These are phyloP conservation scores for Panurus biarmicus DNA, from an alignment of 2,113 vertebrate genomes.

Conservation along the genomic window DNA sequence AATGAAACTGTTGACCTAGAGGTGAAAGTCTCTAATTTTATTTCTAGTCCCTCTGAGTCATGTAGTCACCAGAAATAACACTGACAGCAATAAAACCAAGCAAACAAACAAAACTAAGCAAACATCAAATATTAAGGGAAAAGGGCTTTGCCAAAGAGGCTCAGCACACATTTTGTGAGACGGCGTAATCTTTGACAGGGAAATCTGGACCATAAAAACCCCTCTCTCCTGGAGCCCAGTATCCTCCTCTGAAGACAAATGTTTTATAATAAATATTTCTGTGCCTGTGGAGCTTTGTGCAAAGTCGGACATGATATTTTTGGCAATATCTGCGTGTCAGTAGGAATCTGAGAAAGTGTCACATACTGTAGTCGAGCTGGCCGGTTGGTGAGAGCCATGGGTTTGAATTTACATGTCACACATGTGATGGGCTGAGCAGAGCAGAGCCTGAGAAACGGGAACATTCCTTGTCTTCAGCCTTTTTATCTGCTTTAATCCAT, in stretches of 20 bases:
- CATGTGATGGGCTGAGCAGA: background rate
- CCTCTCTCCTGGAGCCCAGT: background rate
- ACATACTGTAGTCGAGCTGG: background rate
- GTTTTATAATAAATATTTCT: conserved; percentile 26
- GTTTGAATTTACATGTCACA: background rate
- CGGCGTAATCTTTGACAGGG: background rate
- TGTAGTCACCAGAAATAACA: conserved; percentile 63
- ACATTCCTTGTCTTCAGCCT: background rate
- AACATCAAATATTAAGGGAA: conserved; percentile 44
- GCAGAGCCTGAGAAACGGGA: background rate
- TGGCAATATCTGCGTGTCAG: conserved; percentile 29
- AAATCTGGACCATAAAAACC: background rate
- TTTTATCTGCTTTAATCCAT: background rate
- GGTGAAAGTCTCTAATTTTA: conserved; percentile 55
- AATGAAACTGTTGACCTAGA: conserved; percentile 52
- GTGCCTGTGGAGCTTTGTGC: conserved; percentile 15
- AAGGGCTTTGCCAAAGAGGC: conserved; percentile 28
- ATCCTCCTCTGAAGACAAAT: background rate
- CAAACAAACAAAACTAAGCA: conserved; percentile 61
- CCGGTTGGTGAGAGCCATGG: background rate
- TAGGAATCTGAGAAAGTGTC: conserved; percentile 40
- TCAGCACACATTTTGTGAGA: conserved; percentile 12
- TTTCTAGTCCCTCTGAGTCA: conserved; percentile 48
- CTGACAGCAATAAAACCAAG: conserved; percentile 43
- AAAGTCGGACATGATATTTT: conserved; percentile 36